Percentiles rank a stretch among this genome's conserved stretches.
Evolutionary conservation across 2,113 vertebrate genomes (phyloP).

Genomic region (Protobothrops mucrosquamatus): DNA sequence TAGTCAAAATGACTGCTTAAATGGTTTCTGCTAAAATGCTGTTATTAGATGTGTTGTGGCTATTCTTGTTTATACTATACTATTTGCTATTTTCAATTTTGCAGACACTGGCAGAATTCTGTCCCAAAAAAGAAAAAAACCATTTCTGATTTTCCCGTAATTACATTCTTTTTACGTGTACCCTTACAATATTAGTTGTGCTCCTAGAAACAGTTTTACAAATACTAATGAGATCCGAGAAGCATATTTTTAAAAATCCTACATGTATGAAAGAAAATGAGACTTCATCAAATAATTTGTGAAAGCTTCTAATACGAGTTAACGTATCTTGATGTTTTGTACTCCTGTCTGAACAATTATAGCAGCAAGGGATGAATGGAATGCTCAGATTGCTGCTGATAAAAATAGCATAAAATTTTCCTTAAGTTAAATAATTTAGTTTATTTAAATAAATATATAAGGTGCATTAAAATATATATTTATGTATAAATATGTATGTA

Average conservation of each 20-base stretch:
- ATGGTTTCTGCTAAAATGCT: conserved; percentile 25
- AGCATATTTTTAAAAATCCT: not conserved
- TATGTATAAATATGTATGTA: not conserved
- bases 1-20: conserved; percentile 31
- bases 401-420: not conserved
- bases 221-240: not conserved
- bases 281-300: not conserved
- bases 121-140: fast-evolving
- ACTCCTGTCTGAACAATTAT: not conserved
- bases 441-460: not conserved
- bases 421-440: not conserved
- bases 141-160: not conserved
- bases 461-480: not conserved
- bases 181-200: not conserved
- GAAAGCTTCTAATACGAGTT: not conserved
- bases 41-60: conserved; percentile 16
- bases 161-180: not conserved
- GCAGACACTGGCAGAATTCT: not conserved
- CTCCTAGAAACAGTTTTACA: not conserved
- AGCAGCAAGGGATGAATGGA: not conserved
- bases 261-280: not conserved
- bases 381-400: not conserved
- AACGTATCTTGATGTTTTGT: not conserved
- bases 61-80: conserved; percentile 7
- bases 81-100: not conserved